These are phyloP conservation scores for Barypeithes pellucidus DNA, from an alignment of 2,888 invertebrate genomes.

Conservation along the genomic window DNA sequence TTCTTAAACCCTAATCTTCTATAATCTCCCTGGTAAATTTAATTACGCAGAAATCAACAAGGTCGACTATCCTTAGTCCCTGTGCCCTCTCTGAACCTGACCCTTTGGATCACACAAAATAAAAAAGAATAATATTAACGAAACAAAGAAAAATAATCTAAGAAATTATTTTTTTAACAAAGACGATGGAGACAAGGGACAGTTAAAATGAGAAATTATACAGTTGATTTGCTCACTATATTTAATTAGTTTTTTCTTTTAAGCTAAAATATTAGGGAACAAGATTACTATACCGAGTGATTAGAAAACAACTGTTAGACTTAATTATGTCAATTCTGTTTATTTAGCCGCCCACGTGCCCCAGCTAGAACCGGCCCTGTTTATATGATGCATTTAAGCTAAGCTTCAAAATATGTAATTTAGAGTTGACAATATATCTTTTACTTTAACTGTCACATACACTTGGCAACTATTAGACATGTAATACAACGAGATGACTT, in stretches of 20 bases:
- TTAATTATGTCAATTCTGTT: no score
- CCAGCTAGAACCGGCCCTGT: no score
- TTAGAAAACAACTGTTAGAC: background rate
- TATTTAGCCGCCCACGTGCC: no score
- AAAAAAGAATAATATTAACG: constrained; percentile 21
- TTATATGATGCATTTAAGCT: no score
- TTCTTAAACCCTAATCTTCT: background rate
- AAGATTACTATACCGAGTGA: background rate
- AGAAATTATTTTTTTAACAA: constrained; percentile 16
- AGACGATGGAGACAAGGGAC: background rate
- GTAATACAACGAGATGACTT: background rate
- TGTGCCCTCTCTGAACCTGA: background rate
- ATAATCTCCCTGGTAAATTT: constrained; percentile 15
- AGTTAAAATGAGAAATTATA: constrained; percentile 24
- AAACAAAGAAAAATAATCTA: constrained; percentile 18
- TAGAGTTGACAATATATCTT: background rate
- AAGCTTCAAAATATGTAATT: no score
- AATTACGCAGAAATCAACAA: constrained; percentile 29
- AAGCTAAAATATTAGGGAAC: background rate
- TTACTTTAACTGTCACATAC: background rate
- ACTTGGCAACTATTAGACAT: background rate
- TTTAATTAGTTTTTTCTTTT: constrained; percentile 21
- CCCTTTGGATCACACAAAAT: background rate
- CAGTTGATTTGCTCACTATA: constrained; percentile 12
- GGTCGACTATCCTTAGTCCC: background rate